Percentiles rank a stretch among this genome's conserved stretches.
These are phyloP conservation scores for Thysanoteuthis rhombus DNA, from an alignment of 2,888 invertebrate genomes.

Conservation along the genomic window DNA sequence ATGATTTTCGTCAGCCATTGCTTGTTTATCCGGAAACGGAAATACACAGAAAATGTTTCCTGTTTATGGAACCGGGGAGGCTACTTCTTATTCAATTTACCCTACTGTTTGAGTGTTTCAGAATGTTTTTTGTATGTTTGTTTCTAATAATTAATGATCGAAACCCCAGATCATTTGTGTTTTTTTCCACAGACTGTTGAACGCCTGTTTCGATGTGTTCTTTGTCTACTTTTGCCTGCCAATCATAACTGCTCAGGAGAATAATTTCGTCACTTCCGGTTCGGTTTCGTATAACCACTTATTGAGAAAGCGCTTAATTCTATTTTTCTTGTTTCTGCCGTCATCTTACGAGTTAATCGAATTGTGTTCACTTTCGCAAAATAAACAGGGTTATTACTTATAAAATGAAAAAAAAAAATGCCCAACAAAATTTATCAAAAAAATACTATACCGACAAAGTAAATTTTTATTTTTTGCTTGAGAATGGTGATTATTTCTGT, in stretches of 20 bases:
- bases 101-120: neutral
- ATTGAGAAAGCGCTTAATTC: no score
- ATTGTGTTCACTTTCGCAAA: no score
- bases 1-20: conserved; percentile 12
- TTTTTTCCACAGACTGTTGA: neutral
- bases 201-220: neutral
- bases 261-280: conserved; percentile 18
- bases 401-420: no score
- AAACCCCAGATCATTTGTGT: neutral
- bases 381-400: no score
- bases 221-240: neutral
- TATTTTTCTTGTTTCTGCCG: no score
- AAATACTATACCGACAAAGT: no score
- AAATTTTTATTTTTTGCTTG: no score
- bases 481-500: no score
- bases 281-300: conserved; percentile 13
- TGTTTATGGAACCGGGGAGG: neutral
- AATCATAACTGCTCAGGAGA: neutral
- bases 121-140: neutral
- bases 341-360: no score
- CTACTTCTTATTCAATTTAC: neutral
- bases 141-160: neutral
- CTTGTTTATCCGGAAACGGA: conserved; percentile 15
- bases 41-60: neutral
- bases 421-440: no score